phyloP scores from a whole-genome alignment of 2,888 invertebrate genomes.

The Formica aserva region DNA sequence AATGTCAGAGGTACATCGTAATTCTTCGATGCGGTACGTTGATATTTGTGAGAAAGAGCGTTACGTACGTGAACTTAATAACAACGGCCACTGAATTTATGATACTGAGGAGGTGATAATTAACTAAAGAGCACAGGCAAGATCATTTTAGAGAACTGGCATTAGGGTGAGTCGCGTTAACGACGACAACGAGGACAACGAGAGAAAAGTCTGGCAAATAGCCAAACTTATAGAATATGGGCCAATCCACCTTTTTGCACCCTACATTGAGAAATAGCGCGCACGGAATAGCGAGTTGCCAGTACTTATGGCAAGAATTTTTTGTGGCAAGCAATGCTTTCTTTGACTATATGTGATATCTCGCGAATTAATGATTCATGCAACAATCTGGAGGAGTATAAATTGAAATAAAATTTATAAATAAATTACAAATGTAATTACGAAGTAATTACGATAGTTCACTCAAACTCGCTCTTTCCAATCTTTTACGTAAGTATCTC shows the following conservation, averaged over 20 bases:
- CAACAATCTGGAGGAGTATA: not conserved
- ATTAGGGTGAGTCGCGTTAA: conserved; percentile 7
- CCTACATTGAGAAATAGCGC: conserved; percentile 32
- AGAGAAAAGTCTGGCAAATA: conserved; percentile 64
- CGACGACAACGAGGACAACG: not conserved
- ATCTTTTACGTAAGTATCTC: not conserved
- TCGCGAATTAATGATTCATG: conserved; percentile 12
- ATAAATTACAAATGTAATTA: too few relatives aligned
- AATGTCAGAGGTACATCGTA: conserved; percentile 28
- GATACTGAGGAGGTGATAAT: conserved; percentile 56
- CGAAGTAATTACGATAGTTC: not conserved
- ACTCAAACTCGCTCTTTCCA: not conserved
- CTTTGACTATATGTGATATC: not conserved
- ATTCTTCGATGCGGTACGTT: conserved; percentile 9
- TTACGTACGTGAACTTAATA: not conserved
- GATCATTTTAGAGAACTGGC: conserved; percentile 23
- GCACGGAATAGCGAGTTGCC: conserved; percentile 50
- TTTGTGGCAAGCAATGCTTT: not conserved
- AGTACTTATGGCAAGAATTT: conserved; percentile 22
- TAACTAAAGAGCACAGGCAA: conserved; percentile 61
- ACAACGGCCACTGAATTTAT: conserved; percentile 36
- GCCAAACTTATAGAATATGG: conserved; percentile 71
- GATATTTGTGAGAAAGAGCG: not conserved
- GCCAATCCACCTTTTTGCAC: conserved; percentile 64
- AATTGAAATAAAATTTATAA: too few relatives aligned